Percentiles rank a stretch among this genome's conserved stretches.
Conservation (phyloP, 1,140 invertebrate species). For the Pachypsylla venusta region DNA sequence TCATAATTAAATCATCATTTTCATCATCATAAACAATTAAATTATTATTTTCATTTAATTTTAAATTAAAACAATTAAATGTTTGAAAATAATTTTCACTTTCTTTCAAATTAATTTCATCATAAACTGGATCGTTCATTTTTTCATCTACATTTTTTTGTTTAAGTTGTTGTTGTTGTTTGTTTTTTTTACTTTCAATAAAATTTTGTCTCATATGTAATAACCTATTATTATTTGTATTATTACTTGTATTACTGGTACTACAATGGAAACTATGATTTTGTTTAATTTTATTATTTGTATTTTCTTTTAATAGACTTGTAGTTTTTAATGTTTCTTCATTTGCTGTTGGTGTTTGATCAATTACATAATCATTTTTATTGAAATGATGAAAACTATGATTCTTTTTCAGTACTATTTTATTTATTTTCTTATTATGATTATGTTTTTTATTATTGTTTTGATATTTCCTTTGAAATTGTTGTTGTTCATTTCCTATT, state of each 20-base stretch:
- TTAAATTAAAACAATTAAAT: not conserved
- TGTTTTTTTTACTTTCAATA: not conserved
- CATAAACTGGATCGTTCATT: not conserved
- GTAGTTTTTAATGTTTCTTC: not conserved
- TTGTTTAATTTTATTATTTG: not conserved
- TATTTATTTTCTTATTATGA: too few species aligned
- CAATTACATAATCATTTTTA: not conserved
- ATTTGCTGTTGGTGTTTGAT: not conserved
- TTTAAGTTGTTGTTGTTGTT: too few species aligned
- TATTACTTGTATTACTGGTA: not conserved
- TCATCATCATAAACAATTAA: constrained; percentile 1
- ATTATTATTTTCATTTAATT: not conserved
- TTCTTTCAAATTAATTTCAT: constrained; percentile 6
- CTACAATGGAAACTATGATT: not conserved
- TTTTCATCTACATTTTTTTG: not conserved
- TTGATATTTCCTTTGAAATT: too few species aligned
- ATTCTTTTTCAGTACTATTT: too few species aligned
- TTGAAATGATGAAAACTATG: constrained; percentile 7
- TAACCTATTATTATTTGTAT: not conserved
- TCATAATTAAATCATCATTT: too few species aligned
- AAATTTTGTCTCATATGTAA: not conserved
- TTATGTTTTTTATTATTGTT: too few species aligned
- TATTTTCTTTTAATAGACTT: not conserved
- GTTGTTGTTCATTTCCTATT: too few species aligned
- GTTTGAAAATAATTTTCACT: not conserved